Conservation (phyloP, 2,888 invertebrate species). For the Carcina quercana region DNA sequence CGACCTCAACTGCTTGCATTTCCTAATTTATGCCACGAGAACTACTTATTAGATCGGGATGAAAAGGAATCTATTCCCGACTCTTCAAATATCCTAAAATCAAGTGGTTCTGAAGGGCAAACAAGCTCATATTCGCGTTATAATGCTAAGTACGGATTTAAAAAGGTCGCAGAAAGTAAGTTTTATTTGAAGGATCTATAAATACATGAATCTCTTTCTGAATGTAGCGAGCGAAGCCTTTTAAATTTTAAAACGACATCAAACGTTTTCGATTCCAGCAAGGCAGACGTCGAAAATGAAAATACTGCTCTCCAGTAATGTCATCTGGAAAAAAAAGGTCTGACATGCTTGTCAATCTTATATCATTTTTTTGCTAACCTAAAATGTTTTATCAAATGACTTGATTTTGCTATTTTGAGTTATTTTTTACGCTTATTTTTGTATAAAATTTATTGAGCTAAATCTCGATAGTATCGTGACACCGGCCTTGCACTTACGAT, state of each 20-base stretch:
- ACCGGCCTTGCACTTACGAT: conserved; percentile 37
- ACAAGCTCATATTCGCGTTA: too few species aligned
- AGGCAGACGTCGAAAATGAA: conserved; percentile 64
- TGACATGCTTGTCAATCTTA: conserved; percentile 69
- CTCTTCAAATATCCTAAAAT: too few species aligned
- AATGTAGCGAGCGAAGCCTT: conserved; percentile 6
- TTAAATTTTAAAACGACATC: conserved; percentile 26
- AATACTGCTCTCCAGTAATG: conserved; percentile 67
- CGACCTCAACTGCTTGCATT: too few species aligned
- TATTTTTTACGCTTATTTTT: conserved; percentile 68
- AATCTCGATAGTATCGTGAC: conserved; percentile 67
- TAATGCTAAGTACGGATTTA: too few species aligned
- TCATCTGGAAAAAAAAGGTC: conserved; percentile 72
- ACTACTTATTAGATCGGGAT: too few species aligned
- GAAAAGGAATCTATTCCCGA: too few species aligned
- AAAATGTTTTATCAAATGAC: conserved; percentile 74
- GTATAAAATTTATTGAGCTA: conserved; percentile 59
- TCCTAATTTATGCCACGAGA: too few species aligned
- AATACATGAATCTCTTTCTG: too few species aligned
- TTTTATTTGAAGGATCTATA: too few species aligned
- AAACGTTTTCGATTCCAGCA: conserved; percentile 50
- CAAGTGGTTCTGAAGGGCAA: too few species aligned
- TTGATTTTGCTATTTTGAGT: conserved; percentile 65
- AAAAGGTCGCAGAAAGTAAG: too few species aligned
- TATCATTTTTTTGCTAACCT: conserved; percentile 74